phyloP scores from a whole-genome alignment of 2,888 invertebrate species.

The Caradrina clavipalpis region DNA sequence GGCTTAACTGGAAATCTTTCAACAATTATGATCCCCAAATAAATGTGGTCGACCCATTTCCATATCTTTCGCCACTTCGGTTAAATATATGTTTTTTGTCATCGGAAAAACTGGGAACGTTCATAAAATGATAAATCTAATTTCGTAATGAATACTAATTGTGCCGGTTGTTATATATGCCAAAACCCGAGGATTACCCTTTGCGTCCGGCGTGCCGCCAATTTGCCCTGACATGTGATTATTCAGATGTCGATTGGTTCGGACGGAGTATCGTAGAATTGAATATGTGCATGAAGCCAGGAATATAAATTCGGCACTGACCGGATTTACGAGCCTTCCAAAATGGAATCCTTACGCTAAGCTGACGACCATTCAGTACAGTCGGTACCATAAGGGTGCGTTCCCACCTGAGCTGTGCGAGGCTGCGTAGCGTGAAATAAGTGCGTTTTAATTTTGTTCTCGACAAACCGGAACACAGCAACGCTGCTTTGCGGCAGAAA shows the following conservation, averaged over 20 bases:
- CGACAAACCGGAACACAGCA: too few relatives aligned
- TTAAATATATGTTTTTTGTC: constrained; percentile 44
- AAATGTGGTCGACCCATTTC: constrained; percentile 49
- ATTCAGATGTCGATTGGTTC: constrained; percentile 68
- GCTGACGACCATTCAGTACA: constrained; percentile 45
- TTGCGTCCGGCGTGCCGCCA: constrained; percentile 52
- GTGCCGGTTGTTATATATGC: constrained; percentile 38
- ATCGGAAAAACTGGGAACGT: constrained; percentile 26
- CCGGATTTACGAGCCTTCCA: constrained; percentile 64
- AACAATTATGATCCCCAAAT: constrained; percentile 50
- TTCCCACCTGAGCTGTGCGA: not conserved
- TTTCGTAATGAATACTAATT: constrained; percentile 58
- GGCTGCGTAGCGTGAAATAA: not conserved
- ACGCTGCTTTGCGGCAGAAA: too few relatives aligned
- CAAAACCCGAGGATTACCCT: constrained; percentile 53
- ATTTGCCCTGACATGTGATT: constrained; percentile 67
- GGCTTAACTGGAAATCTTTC: constrained; percentile 50
- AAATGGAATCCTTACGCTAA: constrained; percentile 52
- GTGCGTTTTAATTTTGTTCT: too few relatives aligned
- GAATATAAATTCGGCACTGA: constrained; percentile 67
- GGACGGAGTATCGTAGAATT: constrained; percentile 61
- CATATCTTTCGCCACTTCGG: constrained; percentile 38
- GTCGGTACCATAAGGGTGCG: constrained; percentile 18
- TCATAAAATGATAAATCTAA: constrained; percentile 48
- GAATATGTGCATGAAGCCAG: constrained; percentile 65